phyloP scores from a whole-genome alignment of 2,113 vertebrate species.

The Amblyornis subalaris region DNA sequence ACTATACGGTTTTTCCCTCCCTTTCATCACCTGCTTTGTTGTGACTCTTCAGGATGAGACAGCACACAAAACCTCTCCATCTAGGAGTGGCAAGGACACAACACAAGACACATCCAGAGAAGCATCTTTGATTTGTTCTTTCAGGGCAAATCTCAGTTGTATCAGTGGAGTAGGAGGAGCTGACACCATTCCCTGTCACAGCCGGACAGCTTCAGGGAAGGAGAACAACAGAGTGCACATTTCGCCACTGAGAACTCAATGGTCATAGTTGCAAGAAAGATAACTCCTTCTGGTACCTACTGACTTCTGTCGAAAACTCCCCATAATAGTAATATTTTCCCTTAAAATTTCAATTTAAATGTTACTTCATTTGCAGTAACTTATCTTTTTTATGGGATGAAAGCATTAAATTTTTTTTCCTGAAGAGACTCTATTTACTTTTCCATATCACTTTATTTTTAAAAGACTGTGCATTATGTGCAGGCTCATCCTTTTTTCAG shows the following conservation, averaged over 20 bases:
- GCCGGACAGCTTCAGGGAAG: neutral
- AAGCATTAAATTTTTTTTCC: neutral
- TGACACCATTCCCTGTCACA: neutral
- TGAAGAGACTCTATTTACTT: neutral
- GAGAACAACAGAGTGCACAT: neutral
- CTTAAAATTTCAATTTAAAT: neutral
- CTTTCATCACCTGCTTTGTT: neutral
- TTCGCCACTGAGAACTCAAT: neutral
- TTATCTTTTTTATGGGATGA: neutral
- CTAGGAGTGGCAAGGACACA: neutral
- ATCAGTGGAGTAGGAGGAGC: neutral
- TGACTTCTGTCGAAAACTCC: neutral
- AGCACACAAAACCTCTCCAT: neutral
- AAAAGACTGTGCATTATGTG: neutral
- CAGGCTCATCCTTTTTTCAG: neutral
- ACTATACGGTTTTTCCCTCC: neutral
- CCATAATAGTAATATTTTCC: neutral
- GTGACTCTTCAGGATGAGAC: neutral
- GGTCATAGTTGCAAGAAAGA: neutral
- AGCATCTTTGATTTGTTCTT: neutral
- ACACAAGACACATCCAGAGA: neutral
- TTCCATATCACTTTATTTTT: neutral
- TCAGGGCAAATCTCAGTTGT: neutral
- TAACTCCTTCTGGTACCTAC: neutral
- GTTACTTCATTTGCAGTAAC: neutral